Evolutionary conservation across 2,888 invertebrate species (phyloP).

Genomic region (Nebria salina): DNA sequence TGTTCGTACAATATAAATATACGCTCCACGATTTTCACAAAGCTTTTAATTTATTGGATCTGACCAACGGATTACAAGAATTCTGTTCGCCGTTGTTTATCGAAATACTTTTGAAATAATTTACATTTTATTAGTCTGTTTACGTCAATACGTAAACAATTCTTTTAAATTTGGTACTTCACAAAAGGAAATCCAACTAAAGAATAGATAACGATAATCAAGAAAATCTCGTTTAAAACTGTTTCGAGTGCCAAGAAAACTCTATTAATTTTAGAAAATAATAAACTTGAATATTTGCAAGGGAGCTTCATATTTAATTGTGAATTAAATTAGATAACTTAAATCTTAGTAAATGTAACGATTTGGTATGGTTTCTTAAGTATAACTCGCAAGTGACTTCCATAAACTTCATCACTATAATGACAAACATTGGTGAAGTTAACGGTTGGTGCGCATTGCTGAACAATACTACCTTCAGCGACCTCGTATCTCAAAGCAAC

Average conservation of each 20-base stretch:
- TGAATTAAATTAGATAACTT: too few relatives aligned
- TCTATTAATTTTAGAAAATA: too few relatives aligned
- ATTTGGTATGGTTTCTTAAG: neutral
- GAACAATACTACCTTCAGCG: neutral
- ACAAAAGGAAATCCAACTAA: too few relatives aligned
- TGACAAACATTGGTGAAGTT: neutral
- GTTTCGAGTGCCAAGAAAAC: too few relatives aligned
- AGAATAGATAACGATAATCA: too few relatives aligned
- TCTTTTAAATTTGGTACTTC: too few relatives aligned
- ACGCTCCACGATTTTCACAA: slow-evolving; percentile 34
- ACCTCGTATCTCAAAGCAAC: neutral
- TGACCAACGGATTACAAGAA: slow-evolving; percentile 34
- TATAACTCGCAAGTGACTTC: neutral
- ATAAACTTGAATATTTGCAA: too few relatives aligned
- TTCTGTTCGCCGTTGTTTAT: slow-evolving; percentile 15
- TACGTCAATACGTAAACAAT: too few relatives aligned
- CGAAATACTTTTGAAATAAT: slow-evolving; percentile 14
- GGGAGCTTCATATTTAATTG: too few relatives aligned
- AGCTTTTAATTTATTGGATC: slow-evolving; percentile 39
- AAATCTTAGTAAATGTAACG: neutral
- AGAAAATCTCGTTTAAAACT: too few relatives aligned
- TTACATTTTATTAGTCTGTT: neutral
- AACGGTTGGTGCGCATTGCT: neutral
- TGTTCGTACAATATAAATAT: slow-evolving; percentile 24
- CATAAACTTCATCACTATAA: neutral